These are phyloP conservation scores for Bos javanicus DNA, from an alignment of 2,113 vertebrate species.

Conservation along the genomic window DNA sequence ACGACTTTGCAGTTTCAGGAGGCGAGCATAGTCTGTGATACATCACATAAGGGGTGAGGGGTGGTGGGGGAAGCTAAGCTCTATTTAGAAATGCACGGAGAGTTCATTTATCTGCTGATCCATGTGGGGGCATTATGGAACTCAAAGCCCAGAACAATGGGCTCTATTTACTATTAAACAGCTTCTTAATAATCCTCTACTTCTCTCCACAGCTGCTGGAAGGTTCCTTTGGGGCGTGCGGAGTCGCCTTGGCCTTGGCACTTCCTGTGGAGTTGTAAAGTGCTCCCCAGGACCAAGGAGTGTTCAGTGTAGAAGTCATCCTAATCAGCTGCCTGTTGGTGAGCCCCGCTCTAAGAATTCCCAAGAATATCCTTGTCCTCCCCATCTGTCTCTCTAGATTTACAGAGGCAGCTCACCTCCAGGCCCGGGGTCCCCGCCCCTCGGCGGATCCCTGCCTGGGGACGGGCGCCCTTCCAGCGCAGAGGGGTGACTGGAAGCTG, in stretches of 20 bases:
- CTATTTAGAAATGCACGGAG: not conserved
- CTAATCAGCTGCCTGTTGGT: conserved; percentile 66
- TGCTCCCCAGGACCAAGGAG: conserved; percentile 60
- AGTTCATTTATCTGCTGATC: conserved; percentile 64
- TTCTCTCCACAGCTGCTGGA: not conserved
- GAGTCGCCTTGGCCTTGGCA: not conserved
- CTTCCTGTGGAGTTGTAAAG: conserved; percentile 68
- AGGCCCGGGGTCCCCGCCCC: not conserved
- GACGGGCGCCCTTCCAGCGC: not conserved
- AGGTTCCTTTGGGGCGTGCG: not conserved
- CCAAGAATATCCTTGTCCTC: conserved; percentile 15
- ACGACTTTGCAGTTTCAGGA: not conserved
- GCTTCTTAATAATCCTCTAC: not conserved
- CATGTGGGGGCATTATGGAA: conserved; percentile 49
- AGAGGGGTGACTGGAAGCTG: conserved; percentile 30
- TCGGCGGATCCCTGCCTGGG: conserved; percentile 5
- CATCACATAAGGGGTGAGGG: not conserved
- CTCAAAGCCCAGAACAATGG: conserved; percentile 46
- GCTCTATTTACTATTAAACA: conserved; percentile 13
- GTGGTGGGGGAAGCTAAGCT: not conserved
- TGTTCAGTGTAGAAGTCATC: conserved; percentile 69
- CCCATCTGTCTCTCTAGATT: not conserved
- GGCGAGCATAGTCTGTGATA: conserved; percentile 30
- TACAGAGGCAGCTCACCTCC: not conserved
- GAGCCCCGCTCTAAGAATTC: conserved; percentile 60